Percentiles rank a stretch among this genome's conserved stretches.
Conservation (phyloP, 2,113 vertebrate species). For the Montifringilla adamsi region DNA sequence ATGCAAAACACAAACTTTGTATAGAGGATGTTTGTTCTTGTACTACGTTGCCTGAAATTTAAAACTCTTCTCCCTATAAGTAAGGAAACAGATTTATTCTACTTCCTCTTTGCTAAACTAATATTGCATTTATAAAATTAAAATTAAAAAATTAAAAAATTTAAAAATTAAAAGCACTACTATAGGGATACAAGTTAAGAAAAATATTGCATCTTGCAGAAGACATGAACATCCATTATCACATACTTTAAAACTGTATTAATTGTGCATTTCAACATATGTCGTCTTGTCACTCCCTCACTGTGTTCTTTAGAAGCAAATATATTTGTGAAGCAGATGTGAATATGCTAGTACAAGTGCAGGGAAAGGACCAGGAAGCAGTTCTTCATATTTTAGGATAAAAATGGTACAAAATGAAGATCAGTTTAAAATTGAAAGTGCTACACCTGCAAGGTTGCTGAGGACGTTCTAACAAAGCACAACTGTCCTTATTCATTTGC, state of each 20-base stretch:
- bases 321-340: not conserved
- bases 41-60: slow-evolving; percentile 66
- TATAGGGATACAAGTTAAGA: not conserved
- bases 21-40: slow-evolving; percentile 56
- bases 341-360: not conserved
- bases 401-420: not conserved
- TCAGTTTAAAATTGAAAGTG: not conserved
- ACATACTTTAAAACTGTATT: not conserved
- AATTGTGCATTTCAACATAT: not conserved
- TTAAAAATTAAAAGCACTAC: not conserved
- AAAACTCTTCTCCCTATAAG: slow-evolving; percentile 39
- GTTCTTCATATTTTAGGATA: not conserved
- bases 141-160: too few relatives aligned
- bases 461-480: not conserved
- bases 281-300: not conserved
- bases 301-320: not conserved
- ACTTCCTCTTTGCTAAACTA: not conserved
- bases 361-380: not conserved
- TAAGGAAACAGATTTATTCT: slow-evolving; percentile 13
- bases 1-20: slow-evolving; percentile 75
- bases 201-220: not conserved
- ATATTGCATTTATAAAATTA: not conserved
- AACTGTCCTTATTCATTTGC: not conserved
- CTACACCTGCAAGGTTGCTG: not conserved
- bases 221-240: not conserved